These are phyloP conservation scores for Pedetes capensis DNA, from an alignment of 2,113 vertebrate species.

Conservation along the genomic window DNA sequence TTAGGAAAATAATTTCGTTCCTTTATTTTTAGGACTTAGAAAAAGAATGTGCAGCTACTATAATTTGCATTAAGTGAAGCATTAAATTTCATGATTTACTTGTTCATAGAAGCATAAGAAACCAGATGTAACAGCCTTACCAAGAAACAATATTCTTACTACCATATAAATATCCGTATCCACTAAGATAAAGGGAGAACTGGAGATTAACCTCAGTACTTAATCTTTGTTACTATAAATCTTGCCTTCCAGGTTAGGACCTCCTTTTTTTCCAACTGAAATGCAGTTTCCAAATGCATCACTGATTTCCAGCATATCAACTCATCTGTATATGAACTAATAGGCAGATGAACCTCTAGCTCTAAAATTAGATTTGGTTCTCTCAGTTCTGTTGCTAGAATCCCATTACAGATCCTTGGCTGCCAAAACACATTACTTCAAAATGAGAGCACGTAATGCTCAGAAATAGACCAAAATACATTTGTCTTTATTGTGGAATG, in stretches of 20 bases:
- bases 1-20: not conserved
- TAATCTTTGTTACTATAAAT: constrained; percentile 60
- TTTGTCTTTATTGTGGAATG: constrained; percentile 40
- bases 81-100: constrained; percentile 58
- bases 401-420: not conserved
- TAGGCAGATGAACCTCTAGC: constrained; percentile 28
- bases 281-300: constrained; percentile 50
- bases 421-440: constrained; percentile 1
- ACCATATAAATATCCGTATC: constrained; percentile 28
- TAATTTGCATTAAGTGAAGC: constrained; percentile 46
- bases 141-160: constrained; percentile 16
- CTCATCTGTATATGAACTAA: constrained; percentile 48
- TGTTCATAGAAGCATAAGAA: constrained; percentile 36
- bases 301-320: constrained; percentile 57
- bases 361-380: constrained; percentile 50
- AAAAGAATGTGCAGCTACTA: not conserved
- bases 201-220: constrained; percentile 27
- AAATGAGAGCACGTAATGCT: not conserved
- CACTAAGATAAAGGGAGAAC: constrained; percentile 40
- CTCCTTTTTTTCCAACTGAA: constrained; percentile 53
- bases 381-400: not conserved
- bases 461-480: constrained; percentile 5
- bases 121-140: constrained; percentile 39
- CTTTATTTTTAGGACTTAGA: constrained; percentile 46
- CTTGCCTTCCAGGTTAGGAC: constrained; percentile 38